Evolutionary conservation across 2,888 invertebrate genomes (phyloP).

Genomic region (Conistra vaccinii): DNA sequence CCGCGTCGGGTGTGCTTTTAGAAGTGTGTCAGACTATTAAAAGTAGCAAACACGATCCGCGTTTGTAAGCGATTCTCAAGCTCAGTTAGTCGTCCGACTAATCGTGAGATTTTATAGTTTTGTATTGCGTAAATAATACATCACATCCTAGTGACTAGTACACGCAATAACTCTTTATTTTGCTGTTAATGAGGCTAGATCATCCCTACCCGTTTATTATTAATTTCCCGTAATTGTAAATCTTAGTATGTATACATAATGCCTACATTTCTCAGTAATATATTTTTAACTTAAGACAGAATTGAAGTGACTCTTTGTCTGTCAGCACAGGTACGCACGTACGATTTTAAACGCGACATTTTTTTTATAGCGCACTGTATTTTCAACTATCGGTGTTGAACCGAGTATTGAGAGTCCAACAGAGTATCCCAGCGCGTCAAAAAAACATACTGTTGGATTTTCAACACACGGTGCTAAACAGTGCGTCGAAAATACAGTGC

Average conservation of each 20-base stretch:
- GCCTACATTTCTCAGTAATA: constrained; percentile 19
- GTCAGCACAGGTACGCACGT: background rate
- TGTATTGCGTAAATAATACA: constrained; percentile 49
- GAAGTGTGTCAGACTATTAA: constrained; percentile 6
- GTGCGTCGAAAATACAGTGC: background rate
- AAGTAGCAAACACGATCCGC: constrained; percentile 21
- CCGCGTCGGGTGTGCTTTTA: constrained; percentile 1
- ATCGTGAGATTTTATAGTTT: constrained; percentile 52
- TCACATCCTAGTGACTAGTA: constrained; percentile 37
- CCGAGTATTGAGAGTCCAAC: background rate
- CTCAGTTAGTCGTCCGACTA: constrained; percentile 39
- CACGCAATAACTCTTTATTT: constrained; percentile 37
- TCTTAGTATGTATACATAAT: constrained; percentile 30
- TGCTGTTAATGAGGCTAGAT: constrained; percentile 52
- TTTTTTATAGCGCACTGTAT: background rate
- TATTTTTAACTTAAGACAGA: constrained; percentile 31
- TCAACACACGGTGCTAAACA: background rate
- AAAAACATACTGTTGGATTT: background rate
- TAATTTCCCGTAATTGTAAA: constrained; percentile 28
- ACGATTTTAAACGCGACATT: background rate
- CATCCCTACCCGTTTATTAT: constrained; percentile 21
- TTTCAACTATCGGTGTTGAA: background rate
- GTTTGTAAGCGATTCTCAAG: constrained; percentile 23
- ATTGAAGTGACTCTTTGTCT: constrained; percentile 18
- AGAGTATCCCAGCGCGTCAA: background rate